Percentiles rank a stretch among this genome's conserved stretches.
These are phyloP conservation scores for Zosterops lateralis DNA, from an alignment of 2,113 vertebrate genomes.

Conservation along the genomic window DNA sequence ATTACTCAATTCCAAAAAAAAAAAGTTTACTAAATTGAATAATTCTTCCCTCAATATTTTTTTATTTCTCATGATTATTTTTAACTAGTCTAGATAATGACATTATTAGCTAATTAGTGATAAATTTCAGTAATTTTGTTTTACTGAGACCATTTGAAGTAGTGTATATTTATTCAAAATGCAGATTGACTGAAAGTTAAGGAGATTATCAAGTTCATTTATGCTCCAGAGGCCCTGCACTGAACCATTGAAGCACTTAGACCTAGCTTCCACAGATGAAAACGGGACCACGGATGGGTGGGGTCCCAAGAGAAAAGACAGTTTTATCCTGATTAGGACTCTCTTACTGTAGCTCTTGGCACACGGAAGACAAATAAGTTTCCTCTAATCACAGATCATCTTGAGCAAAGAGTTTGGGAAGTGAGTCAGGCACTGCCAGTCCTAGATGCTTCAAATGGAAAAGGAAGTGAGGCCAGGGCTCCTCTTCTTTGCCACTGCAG, in stretches of 20 bases:
- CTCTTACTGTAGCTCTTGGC: neutral
- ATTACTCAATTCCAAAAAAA: neutral
- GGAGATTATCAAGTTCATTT: neutral
- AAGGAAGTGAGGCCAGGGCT: neutral
- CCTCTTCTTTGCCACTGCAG: neutral
- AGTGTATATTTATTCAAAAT: neutral
- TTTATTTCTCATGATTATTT: conserved; percentile 2
- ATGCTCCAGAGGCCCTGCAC: neutral
- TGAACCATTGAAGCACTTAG: rapidly evolving
- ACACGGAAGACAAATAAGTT: neutral
- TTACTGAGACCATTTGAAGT: conserved; percentile 21
- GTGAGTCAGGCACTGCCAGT: neutral
- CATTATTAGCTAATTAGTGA: conserved; percentile 60
- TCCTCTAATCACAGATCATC: neutral
- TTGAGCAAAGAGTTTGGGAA: neutral
- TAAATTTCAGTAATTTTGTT: conserved; percentile 63
- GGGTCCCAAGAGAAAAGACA: rapidly evolving
- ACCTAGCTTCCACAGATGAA: neutral
- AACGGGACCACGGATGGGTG: too few species aligned
- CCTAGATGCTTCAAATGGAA: neutral
- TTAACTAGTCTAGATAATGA: conserved; percentile 33
- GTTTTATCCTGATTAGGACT: neutral
- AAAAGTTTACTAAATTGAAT: conserved; percentile 26
- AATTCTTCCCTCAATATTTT: conserved; percentile 11
- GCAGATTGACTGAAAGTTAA: neutral